Percentiles rank a stretch among this genome's conserved stretches.
Conservation (phyloP, 2,113 vertebrate species). For the Hassar affinis region DNA sequence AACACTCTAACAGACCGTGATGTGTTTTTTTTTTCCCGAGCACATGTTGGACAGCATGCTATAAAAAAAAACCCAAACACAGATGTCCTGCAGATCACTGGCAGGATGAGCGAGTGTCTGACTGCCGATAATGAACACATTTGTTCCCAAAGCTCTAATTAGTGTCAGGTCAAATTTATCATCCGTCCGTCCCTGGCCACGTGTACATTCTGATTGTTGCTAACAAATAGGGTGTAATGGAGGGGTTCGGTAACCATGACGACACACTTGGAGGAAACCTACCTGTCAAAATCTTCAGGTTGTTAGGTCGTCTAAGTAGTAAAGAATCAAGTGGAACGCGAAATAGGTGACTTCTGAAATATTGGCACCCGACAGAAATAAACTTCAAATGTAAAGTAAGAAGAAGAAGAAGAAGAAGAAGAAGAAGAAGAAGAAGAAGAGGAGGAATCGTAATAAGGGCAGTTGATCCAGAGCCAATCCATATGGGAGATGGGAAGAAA, state of each 20-base stretch:
- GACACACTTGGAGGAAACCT: background rate
- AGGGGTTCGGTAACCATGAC: background rate
- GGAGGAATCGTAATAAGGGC: no score
- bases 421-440: no score
- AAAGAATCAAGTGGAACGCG: background rate
- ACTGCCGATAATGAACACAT: no score
- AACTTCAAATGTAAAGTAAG: no score
- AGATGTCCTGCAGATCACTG: conserved; percentile 19
- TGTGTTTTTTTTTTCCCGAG: background rate
- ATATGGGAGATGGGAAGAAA: no score
- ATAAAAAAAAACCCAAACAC: conserved; percentile 14
- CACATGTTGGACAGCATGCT: conserved; percentile 15
- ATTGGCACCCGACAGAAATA: background rate
- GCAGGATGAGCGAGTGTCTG: no score
- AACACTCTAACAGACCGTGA: background rate
- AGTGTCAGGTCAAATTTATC: no score
- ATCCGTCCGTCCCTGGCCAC: conserved; percentile 11
- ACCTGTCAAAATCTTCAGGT: no score
- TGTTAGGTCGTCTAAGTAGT: no score
- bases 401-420: no score
- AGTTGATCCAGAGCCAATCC: no score
- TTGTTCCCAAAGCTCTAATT: no score
- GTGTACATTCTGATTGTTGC: background rate
- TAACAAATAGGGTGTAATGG: conserved; percentile 1
- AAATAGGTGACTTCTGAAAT: background rate